Percentiles rank a stretch among this genome's conserved stretches.
phyloP scores from a whole-genome alignment of 2,797 vertebrate genomes.

The Enteromius viviparus region DNA sequence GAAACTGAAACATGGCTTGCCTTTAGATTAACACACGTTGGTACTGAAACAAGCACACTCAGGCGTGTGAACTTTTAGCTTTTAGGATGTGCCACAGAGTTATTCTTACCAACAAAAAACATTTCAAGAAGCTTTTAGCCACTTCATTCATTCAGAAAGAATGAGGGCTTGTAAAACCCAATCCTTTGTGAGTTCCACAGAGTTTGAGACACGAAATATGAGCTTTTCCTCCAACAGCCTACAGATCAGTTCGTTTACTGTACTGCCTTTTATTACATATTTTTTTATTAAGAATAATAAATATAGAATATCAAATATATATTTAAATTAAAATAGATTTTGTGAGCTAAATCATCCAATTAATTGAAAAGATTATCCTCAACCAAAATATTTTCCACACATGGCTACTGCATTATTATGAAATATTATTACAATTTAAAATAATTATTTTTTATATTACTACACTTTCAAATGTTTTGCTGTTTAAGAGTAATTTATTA shows the following conservation, averaged over 20 bases:
- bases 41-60: conserved; percentile 40
- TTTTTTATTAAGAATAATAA: too few relatives aligned
- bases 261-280: not conserved
- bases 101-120: conserved; percentile 48
- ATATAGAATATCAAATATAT: not conserved
- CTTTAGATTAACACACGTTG: conserved; percentile 46
- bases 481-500: not conserved
- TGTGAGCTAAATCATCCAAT: conserved; percentile 14
- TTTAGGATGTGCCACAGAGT: conserved; percentile 42
- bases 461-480: not conserved
- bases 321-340: not conserved
- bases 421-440: not conserved
- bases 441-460: not conserved
- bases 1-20: conserved; percentile 55
- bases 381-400: not conserved
- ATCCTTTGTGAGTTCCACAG: not conserved
- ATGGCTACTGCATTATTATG: not conserved
- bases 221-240: conserved; percentile 8
- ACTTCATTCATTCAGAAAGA: conserved; percentile 46
- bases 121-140: conserved; percentile 44
- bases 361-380: not conserved
- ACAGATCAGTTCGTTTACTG: conserved; percentile 2
- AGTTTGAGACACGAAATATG: conserved; percentile 16
- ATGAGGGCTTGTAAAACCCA: conserved; percentile 35
- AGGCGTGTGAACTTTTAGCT: conserved; percentile 19